phyloP scores from a whole-genome alignment of 2,888 invertebrate species.

The Hypselothyrea guttata region DNA sequence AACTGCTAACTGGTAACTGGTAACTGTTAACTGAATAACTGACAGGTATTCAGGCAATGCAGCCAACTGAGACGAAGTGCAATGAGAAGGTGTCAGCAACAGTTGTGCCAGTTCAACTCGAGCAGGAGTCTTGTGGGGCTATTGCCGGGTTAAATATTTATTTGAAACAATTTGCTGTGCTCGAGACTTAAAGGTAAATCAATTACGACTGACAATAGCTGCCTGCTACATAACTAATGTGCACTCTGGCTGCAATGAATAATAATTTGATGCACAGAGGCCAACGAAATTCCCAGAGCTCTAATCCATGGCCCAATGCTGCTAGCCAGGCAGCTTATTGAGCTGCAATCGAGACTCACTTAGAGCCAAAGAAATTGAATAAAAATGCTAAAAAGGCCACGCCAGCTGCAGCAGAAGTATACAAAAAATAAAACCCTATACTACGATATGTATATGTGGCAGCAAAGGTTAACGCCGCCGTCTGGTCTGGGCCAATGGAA shows the following conservation, averaged over 20 bases:
- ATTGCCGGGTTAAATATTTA: conserved; percentile 19
- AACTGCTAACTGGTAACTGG: conserved; percentile 29
- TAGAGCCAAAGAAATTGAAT: conserved; percentile 57
- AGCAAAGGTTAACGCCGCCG: conserved; percentile 68
- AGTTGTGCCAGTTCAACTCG: conserved; percentile 20
- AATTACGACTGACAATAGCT: conserved; percentile 26
- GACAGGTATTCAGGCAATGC: conserved; percentile 58
- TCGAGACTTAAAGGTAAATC: conserved; percentile 22
- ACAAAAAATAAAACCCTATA: no score
- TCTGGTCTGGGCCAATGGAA: conserved; percentile 55
- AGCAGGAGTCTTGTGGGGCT: neutral
- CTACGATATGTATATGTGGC: conserved; percentile 37
- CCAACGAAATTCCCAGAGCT: conserved; percentile 40
- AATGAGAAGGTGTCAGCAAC: conserved; percentile 43
- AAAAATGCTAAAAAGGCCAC: conserved; percentile 48
- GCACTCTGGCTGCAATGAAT: conserved; percentile 58
- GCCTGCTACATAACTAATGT: conserved; percentile 43
- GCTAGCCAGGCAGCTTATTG: conserved; percentile 58
- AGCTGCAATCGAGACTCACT: conserved; percentile 63
- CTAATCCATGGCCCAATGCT: conserved; percentile 38
- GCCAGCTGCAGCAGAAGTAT: neutral
- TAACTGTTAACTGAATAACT: conserved; percentile 38
- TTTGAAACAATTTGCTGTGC: conserved; percentile 22
- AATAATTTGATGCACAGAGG: conserved; percentile 53
- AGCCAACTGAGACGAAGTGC: conserved; percentile 25